A percentile compares a stretch with the other conserved stretches of the same genome.
phyloP scores from a whole-genome alignment of 2,888 invertebrate species.

The Barypeithes pellucidus region DNA sequence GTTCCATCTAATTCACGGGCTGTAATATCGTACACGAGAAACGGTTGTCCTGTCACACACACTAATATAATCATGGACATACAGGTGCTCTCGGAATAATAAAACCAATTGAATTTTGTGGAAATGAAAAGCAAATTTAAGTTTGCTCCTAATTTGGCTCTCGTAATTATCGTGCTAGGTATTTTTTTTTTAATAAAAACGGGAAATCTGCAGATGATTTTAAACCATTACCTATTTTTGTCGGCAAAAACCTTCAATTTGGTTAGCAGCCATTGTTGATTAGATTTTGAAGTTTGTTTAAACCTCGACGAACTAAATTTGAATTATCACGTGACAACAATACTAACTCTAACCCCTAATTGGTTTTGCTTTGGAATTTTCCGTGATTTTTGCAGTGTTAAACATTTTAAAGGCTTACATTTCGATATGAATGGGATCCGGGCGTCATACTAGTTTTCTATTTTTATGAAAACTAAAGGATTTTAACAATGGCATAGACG shows the following conservation, averaged over 20 bases:
- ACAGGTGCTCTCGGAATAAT: constrained; percentile 37
- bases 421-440: too few relatives aligned
- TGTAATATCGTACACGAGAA: constrained; percentile 6
- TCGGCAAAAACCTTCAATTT: constrained; percentile 34
- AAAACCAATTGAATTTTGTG: constrained; percentile 47
- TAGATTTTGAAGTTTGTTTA: constrained; percentile 51
- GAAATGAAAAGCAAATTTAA: constrained; percentile 48
- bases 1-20: too few relatives aligned
- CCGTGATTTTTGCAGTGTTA: constrained; percentile 17
- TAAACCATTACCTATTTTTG: constrained; percentile 34
- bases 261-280: constrained; percentile 47
- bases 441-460: too few relatives aligned
- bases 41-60: constrained; percentile 34
- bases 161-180: constrained; percentile 33
- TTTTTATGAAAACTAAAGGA: too few relatives aligned
- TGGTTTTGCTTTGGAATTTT: constrained; percentile 38
- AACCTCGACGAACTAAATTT: constrained; percentile 48
- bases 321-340: constrained; percentile 50
- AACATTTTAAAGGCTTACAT: constrained; percentile 21
- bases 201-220: constrained; percentile 47
- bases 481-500: too few relatives aligned
- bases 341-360: constrained; percentile 44
- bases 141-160: constrained; percentile 43
- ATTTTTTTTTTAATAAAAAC: constrained; percentile 21
- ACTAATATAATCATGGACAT: constrained; percentile 43